These are phyloP conservation scores for Tarsius wallacei DNA, from an alignment of 2,797 vertebrate genomes.

Conservation along the genomic window DNA sequence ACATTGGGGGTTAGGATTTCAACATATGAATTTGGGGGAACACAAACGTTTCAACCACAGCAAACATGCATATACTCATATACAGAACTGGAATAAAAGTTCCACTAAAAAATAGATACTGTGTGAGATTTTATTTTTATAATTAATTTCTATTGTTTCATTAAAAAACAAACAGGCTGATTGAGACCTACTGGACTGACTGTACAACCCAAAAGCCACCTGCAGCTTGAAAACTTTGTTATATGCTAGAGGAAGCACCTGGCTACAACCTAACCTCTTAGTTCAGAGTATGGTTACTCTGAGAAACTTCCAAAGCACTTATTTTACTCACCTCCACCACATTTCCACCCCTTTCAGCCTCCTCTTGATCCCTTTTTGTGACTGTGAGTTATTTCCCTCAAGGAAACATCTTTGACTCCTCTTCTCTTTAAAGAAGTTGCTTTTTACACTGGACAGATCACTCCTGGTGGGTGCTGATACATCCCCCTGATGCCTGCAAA, in stretches of 20 bases:
- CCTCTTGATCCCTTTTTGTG: not conserved
- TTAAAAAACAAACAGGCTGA: not conserved
- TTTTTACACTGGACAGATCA: not conserved
- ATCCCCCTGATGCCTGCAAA: not conserved
- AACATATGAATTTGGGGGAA: not conserved
- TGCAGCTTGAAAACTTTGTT: not conserved
- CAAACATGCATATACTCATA: not conserved
- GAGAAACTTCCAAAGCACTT: no score
- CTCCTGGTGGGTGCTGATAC: not conserved
- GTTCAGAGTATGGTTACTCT: not conserved
- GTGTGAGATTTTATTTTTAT: not conserved
- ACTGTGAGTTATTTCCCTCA: no score
- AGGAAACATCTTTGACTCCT: not conserved
- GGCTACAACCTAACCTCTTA: accelerated
- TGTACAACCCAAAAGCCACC: not conserved
- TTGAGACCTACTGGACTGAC: not conserved
- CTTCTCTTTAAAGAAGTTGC: not conserved
- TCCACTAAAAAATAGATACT: not conserved
- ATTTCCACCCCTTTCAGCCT: not conserved
- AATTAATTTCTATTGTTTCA: not conserved
- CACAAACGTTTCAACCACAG: not conserved
- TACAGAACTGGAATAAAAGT: not conserved
- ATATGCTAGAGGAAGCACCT: accelerated
- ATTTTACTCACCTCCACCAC: accelerated
- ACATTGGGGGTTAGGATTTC: not conserved